Evolutionary conservation across 2,888 invertebrate genomes (phyloP), one percentile per base, ranked within the genome.

Genomic region (Meteorus colon): DNA sequence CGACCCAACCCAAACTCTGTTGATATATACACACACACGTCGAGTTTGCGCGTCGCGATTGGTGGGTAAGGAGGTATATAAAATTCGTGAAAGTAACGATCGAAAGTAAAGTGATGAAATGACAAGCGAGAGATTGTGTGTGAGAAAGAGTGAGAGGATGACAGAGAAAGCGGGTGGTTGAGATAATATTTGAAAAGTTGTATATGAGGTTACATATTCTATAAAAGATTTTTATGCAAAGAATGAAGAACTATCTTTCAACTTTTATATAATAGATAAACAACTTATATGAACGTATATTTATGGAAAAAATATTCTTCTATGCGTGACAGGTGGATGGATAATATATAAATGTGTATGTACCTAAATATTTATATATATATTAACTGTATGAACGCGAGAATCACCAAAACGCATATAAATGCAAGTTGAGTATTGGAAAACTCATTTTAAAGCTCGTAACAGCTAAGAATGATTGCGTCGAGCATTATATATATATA

Each of bases 401-500:
- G 29, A 73, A 66, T 67, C 59, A 59, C 65, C 45, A 68, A 41
- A 34, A 19, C 8, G 24, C 0, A 41, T 34, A 34, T n/a, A 10
- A 10, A 37, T 65, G 31, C n/a, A 1, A 34, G 48, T 12, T 31
- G 45, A 60, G 45, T 83, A 85, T 83, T 84, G 86, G 81, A 81
- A 86, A 86, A 85, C 81, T 82, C 80, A 80, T 80, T 82, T 77
- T 74, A 75, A 67, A 34, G 73, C 66, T 66, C 70, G 74, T 62
- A 60, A 83, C 83, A 86, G 84, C 85, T 82, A 82, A 82, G 83
- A 86, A 87, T 86, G 86, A 87, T 87, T 84, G 87, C 86, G 83
- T 19, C 84, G 82, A 83, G 81, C 80, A 82, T 83, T 81, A 84
- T 79, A 80, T 82, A 84, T 83, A n/a, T 2, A 24, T 55, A 55